Base-by-base conservation (phyloP, 2,797 vertebrate genomes). In the Molossus molossus region DNA sequence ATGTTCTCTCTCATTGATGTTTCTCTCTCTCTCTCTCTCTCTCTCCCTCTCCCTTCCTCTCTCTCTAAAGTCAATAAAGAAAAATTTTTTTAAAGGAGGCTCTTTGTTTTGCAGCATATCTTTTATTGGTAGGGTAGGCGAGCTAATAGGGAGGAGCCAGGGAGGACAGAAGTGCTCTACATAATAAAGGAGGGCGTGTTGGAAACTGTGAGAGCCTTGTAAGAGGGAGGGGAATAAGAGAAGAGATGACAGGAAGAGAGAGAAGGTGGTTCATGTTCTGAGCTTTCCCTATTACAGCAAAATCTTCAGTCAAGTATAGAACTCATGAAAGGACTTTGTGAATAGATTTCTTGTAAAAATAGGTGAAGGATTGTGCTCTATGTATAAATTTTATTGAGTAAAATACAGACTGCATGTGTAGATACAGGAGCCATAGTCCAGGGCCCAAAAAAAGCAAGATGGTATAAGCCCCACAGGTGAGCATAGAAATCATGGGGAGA, bases 281-380 rank as follows among this genome's bases (percentile, higher is more conserved):
- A 90, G 9, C 20, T 90, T 96, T 82, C 18, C n/a, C 25, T 76
- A 0, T 83, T 89, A 72, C 14, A 57, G 79, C 25, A 11, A 92
- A 82, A 60, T 65, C 2, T 67, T 95, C 9, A 90, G 37, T n/a
- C 77, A 90, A 85, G 12, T 83, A 27, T 69, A 87, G 6, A 95
- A 79, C 25, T 86, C 53, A 48, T 57, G 50, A 62, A 86, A 87
- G 8, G 14, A 33, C 60, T 72, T 62, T 92, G 27, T 60, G 25
- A 48, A 65, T 57, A 58, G 10, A 84, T 94, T 90, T 79, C 64
- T 94, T 73, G 23, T 85, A 65, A 80, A 84, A 83, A 67, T 20
- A 75, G 27, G 37, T 23, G 13, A 79, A 65, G 15, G 9, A 4
- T 72, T 91, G 67, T 65, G 1, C 37, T 83, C 11, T 40, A 20